These are phyloP conservation scores for Tachycineta bicolor DNA, from an alignment of 2,113 vertebrate genomes.

Conservation along the genomic window DNA sequence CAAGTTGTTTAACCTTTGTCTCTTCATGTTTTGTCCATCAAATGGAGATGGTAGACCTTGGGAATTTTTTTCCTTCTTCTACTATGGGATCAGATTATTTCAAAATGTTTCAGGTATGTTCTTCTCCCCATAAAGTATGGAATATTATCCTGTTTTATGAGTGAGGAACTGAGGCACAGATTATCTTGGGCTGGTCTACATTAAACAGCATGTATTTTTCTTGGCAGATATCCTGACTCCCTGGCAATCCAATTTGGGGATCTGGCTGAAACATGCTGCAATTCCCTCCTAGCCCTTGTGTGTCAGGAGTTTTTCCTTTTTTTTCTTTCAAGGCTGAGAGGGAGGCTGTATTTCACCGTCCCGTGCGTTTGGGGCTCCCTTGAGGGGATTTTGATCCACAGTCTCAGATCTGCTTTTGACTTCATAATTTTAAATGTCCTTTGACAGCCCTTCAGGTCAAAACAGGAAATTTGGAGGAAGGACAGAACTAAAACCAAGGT, in stretches of 20 bases:
- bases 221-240: conserved; percentile 41
- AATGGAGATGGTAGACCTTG: background rate
- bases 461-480: background rate
- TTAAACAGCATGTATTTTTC: conserved; percentile 32
- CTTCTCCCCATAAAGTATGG: background rate
- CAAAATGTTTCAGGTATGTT: background rate
- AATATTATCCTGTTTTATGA: background rate
- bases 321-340: background rate
- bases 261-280: conserved; percentile 5
- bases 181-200: background rate
- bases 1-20: background rate
- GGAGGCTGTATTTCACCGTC: background rate
- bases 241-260: background rate
- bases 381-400: background rate
- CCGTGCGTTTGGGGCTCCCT: background rate
- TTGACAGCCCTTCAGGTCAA: background rate
- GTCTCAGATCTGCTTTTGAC: background rate
- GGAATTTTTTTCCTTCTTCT: background rate
- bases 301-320: background rate
- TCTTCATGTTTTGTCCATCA: background rate
- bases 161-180: conserved; percentile 2
- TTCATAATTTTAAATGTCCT: background rate
- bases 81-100: background rate
- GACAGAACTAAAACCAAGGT: background rate
- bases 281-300: background rate